Percentiles rank a stretch among this genome's conserved stretches.
These are phyloP conservation scores for Acropternis orthonyx DNA, from an alignment of 2,797 vertebrate species.

Conservation along the genomic window DNA sequence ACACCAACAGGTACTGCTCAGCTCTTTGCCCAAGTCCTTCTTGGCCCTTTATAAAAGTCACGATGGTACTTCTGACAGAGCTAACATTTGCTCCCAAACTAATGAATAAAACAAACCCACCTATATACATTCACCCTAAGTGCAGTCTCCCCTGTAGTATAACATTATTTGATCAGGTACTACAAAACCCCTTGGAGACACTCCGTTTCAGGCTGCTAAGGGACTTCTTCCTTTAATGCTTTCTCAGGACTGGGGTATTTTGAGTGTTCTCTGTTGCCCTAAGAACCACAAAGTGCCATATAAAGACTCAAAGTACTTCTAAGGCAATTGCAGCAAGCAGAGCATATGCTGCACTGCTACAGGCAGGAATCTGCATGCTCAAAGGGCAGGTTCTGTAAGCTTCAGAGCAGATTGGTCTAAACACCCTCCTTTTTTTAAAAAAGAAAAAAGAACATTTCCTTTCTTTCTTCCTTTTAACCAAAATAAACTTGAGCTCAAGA, in stretches of 20 bases:
- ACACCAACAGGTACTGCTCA: conserved; percentile 87
- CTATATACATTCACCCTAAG: not conserved
- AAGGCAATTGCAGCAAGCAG: not conserved
- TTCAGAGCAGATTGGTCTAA: not conserved
- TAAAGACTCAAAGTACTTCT: not conserved
- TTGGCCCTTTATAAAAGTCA: not conserved
- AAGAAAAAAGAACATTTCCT: not conserved
- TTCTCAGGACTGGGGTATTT: not conserved
- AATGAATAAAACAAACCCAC: not conserved
- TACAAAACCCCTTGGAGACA: not conserved
- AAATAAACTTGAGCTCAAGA: not conserved
- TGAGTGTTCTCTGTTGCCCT: not conserved
- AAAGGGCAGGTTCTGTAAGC: not conserved
- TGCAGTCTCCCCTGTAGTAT: not conserved
- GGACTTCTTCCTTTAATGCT: not conserved
- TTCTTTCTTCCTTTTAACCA: not conserved
- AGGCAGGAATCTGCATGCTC: not conserved
- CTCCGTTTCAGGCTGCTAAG: not conserved
- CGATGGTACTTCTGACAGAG: not conserved
- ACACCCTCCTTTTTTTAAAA: not conserved
- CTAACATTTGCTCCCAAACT: not conserved
- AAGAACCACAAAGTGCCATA: not conserved
- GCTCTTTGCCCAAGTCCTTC: not conserved
- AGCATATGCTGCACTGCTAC: not conserved
- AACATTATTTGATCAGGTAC: not conserved